Evolutionary conservation across 2,888 invertebrate species (phyloP).

Genomic region (Eilema griseolum): DNA sequence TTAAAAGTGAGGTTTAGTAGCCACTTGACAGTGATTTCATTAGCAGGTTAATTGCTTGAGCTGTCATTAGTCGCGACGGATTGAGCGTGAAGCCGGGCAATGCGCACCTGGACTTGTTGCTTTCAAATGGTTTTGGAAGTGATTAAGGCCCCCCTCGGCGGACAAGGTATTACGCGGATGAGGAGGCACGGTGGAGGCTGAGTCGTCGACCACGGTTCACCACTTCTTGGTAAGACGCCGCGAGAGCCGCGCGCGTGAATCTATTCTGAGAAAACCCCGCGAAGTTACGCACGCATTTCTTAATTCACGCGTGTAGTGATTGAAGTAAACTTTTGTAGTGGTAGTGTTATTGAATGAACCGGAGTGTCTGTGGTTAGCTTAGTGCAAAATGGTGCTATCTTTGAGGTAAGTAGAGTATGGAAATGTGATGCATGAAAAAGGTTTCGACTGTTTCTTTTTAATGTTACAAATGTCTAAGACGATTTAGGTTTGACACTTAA

Average conservation of each 20-base stretch:
- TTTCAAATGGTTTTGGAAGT: constrained; percentile 65
- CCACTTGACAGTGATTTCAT: constrained; percentile 27
- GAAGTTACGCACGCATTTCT: constrained; percentile 45
- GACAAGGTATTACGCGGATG: constrained; percentile 69
- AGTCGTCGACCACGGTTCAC: constrained; percentile 51
- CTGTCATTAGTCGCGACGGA: constrained; percentile 61
- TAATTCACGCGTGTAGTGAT: constrained; percentile 43
- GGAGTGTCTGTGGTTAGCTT: constrained; percentile 55
- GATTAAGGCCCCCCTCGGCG: constrained; percentile 62
- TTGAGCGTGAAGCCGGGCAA: constrained; percentile 62
- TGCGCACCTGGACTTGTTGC: constrained; percentile 67
- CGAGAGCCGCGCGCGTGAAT: constrained; percentile 59
- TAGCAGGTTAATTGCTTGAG: constrained; percentile 57
- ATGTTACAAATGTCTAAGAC: not conserved
- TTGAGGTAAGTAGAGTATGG: constrained; percentile 75
- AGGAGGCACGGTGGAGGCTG: constrained; percentile 73
- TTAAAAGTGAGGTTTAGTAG: constrained; percentile 23
- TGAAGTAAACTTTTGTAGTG: constrained; percentile 39
- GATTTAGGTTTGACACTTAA: not conserved
- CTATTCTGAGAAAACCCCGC: constrained; percentile 27
- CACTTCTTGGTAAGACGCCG: constrained; percentile 70
- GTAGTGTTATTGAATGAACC: constrained; percentile 57
- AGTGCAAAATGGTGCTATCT: constrained; percentile 79
- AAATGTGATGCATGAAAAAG: constrained; percentile 46
- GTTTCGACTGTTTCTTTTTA: constrained; percentile 8